Evolutionary conservation across 2,113 vertebrate species (phyloP), one percentile per base, ranked within the genome.

Genomic region (Murina feae): DNA sequence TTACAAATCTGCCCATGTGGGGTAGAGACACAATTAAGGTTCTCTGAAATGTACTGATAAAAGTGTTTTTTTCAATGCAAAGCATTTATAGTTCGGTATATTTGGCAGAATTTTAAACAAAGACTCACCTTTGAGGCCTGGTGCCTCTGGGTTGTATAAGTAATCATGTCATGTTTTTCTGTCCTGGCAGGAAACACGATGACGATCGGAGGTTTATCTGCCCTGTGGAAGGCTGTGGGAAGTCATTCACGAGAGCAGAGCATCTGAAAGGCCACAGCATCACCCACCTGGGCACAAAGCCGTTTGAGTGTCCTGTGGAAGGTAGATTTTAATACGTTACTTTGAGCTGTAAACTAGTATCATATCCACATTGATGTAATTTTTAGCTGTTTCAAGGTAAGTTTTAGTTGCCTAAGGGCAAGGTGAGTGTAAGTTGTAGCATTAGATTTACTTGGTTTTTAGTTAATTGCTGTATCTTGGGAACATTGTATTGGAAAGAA

Each of bases 251-350:
- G 0, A 98, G 99, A 93, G 99, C 99, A 0, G 99, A 99, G 97
- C 99, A 99, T 96, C 98, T 99, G 95, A 99, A 99, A 95, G 99
- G 99, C 83, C 99, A 99, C 97, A 99, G 99, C 90, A 99, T 99
- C 95, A 99, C 99, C 37, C 99, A 99, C 85, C 98, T 99, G 93
- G 99, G 99, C 80, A 99, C 99, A 86, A 99, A 99, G 90, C 99
- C 99, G 0, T 99, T 99, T 39, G 99, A 99, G 90, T 99, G 99
- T 92, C 99, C 99, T 1, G 98, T 99, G 74, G 99, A 99, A 98
- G 99, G 99, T 99, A 98, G 58, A 14, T 47, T 89, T 53, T 87
- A 72, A 74, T 32, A 37, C 9, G 1, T 32, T 80, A 7, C 74
- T 72, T 79, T 80, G 91, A 55, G 87, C 14, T 17, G 13, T 71